Conservation (phyloP, 2,113 vertebrate species). For the Rhadina sibilatrix region DNA sequence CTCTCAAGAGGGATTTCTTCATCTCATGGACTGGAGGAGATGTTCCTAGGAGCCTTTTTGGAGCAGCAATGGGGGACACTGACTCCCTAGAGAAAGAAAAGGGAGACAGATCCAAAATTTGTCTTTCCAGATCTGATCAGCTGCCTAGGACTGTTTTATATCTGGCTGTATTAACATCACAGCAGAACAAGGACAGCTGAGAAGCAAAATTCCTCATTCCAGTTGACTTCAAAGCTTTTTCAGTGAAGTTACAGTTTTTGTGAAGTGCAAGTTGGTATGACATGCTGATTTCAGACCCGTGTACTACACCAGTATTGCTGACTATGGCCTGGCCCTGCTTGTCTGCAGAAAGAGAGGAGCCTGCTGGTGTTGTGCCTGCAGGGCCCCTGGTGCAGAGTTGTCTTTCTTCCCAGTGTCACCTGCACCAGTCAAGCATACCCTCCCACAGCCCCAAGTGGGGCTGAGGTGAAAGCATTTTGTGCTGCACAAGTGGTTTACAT, state of each 20-base stretch:
- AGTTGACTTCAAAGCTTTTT: background rate
- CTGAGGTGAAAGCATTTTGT: background rate
- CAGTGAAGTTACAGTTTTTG: background rate
- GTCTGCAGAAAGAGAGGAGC: background rate
- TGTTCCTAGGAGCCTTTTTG: background rate
- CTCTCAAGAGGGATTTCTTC: background rate
- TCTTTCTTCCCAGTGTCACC: background rate
- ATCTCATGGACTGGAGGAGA: background rate
- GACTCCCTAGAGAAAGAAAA: background rate
- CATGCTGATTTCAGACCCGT: background rate
- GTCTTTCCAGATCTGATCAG: background rate
- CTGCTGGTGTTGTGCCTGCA: background rate
- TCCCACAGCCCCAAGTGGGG: background rate
- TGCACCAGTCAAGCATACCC: background rate
- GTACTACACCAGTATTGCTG: background rate
- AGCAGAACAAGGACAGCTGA: background rate
- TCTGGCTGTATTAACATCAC: background rate
- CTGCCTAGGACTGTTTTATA: background rate
- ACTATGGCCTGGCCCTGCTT: background rate
- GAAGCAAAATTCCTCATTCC: background rate
- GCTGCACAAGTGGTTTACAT: slow-evolving; percentile 10
- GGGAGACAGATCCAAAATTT: background rate
- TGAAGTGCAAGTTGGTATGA: background rate
- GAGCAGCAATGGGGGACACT: fast-evolving
- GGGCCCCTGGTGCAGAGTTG: background rate